A percentile compares a stretch with the other conserved stretches of the same genome.
These are phyloP conservation scores for Ceratina japonica DNA, from an alignment of 1,140 invertebrate species.

Conservation along the genomic window DNA sequence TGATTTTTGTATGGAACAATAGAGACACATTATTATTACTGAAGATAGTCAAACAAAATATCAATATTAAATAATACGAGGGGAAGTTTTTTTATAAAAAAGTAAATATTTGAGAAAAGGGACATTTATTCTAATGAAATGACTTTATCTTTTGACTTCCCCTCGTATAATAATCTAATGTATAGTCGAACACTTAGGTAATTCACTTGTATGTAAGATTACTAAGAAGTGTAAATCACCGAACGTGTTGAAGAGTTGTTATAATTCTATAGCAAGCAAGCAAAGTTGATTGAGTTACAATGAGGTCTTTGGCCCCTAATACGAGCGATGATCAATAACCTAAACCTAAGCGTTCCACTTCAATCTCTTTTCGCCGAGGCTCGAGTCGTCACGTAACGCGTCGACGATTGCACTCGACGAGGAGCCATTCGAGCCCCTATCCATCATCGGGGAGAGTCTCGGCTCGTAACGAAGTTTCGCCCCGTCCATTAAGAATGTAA, in stretches of 20 bases:
- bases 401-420: neutral
- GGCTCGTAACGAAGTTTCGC: neutral
- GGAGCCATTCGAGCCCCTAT: neutral
- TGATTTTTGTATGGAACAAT: no score
- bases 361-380: neutral
- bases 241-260: neutral
- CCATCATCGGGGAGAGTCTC: neutral
- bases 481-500: constrained; percentile 16
- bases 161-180: no score
- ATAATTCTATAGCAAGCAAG: neutral
- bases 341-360: constrained; percentile 2
- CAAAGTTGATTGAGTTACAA: neutral
- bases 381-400: constrained; percentile 9
- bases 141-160: no score
- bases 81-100: no score
- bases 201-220: no score
- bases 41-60: no score
- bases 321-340: constrained; percentile 6
- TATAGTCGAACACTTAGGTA: no score
- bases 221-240: neutral
- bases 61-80: neutral
- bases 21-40: no score
- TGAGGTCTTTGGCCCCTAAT: constrained; percentile 1
- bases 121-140: no score
- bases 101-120: no score